Conservation (phyloP, 1,140 invertebrate species). For the Mesaphorura yosii region DNA sequence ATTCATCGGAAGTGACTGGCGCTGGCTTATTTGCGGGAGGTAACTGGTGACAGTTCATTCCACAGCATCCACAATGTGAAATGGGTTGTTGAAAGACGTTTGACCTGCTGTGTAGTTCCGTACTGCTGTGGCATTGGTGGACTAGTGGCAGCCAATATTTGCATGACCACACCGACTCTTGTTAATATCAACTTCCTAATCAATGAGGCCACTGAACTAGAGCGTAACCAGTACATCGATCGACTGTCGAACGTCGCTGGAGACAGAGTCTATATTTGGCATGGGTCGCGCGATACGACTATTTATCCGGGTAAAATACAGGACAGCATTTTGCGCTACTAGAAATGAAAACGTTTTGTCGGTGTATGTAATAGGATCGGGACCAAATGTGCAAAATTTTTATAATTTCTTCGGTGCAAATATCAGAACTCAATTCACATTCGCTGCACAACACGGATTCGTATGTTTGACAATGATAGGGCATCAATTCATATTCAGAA, state of each 20-base stretch:
- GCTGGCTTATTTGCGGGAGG: too few species aligned
- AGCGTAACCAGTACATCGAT: slow-evolving; percentile 34
- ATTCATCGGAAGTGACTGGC: too few species aligned
- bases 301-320: slow-evolving; percentile 34
- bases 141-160: slow-evolving; percentile 28
- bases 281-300: slow-evolving; percentile 34
- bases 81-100: too few species aligned
- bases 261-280: slow-evolving; percentile 36
- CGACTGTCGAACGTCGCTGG: slow-evolving; percentile 32
- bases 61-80: too few species aligned
- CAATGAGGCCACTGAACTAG: slow-evolving; percentile 25
- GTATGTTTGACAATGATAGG: not conserved
- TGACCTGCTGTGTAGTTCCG: too few species aligned
- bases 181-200: slow-evolving; percentile 31
- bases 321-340: not conserved
- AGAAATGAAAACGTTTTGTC: not conserved
- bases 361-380: slow-evolving; percentile 30
- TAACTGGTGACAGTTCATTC: too few species aligned
- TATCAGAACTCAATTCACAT: slow-evolving; percentile 33
- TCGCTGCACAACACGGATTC: slow-evolving; percentile 33
- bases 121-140: slow-evolving; percentile 33
- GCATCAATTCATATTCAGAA: not conserved
- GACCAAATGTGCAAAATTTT: slow-evolving; percentile 32
- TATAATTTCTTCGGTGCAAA: slow-evolving; percentile 34
- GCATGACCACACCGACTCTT: slow-evolving; percentile 34